A percentile compares a stretch with the other conserved stretches of the same genome.
phyloP scores from a whole-genome alignment of 2,797 vertebrate genomes.

The Pantherophis vulpinus region DNA sequence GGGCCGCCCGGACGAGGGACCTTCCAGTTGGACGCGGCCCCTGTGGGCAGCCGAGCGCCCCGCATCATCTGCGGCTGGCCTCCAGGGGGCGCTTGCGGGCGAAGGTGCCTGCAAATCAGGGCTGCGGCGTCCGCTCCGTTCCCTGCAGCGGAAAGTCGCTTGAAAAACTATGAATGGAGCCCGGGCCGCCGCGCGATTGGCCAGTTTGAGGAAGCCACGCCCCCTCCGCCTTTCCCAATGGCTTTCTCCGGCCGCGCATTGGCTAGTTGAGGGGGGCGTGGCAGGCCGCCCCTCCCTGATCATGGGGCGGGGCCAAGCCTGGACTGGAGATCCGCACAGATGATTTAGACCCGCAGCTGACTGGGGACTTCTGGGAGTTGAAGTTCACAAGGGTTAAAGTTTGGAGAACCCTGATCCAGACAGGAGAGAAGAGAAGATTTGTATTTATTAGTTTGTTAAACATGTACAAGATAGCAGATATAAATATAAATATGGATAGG shows the following conservation, averaged over 20 bases:
- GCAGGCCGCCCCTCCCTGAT: neutral
- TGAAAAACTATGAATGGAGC: slow-evolving; percentile 19
- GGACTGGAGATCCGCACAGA: neutral
- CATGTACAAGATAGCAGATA: too few species aligned
- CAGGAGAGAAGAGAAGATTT: neutral
- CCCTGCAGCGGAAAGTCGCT: neutral
- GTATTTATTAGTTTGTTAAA: too few species aligned
- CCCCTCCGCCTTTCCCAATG: slow-evolving; percentile 27
- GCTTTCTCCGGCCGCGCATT: neutral
- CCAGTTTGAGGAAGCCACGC: accelerated
- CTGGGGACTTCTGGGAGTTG: neutral
- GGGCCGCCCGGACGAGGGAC: too few species aligned
- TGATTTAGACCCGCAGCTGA: neutral
- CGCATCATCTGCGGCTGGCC: neutral
- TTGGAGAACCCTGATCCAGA: neutral
- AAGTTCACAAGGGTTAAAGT: neutral
- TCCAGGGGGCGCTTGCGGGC: neutral
- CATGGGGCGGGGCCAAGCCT: neutral
- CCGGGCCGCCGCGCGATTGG: slow-evolving; percentile 13
- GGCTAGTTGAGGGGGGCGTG: neutral
- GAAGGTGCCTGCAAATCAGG: neutral
- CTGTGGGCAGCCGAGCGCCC: too few species aligned
- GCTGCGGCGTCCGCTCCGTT: too few species aligned
- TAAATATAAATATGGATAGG: too few species aligned
- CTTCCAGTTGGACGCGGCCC: too few species aligned